phyloP scores from a whole-genome alignment of 2,113 vertebrate species.

The Peucedramus taeniatus region DNA sequence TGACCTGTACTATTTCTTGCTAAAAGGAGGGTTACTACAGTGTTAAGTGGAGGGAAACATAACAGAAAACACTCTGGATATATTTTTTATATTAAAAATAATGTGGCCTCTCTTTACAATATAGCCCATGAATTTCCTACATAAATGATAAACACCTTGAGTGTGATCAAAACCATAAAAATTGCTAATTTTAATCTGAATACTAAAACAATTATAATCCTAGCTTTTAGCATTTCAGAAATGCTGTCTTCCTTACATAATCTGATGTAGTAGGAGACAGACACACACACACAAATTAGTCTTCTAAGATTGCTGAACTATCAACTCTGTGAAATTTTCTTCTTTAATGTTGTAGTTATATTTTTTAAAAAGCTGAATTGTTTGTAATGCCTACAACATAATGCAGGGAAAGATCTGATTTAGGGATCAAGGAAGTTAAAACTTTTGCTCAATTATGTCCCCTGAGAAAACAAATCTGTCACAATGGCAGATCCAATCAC shows the following conservation, averaged over 20 bases:
- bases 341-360: neutral
- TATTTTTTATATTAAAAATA: neutral
- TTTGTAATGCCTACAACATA: neutral
- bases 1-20: neutral
- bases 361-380: neutral
- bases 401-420: neutral
- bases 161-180: neutral
- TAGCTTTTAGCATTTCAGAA: neutral
- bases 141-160: neutral
- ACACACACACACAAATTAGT: neutral
- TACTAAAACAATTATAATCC: neutral
- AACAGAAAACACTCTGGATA: neutral
- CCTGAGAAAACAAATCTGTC: neutral
- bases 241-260: neutral
- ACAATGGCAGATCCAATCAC: neutral
- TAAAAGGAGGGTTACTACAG: neutral
- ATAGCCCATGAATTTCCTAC: neutral
- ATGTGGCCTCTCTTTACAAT: neutral
- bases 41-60: neutral
- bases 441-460: neutral
- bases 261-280: neutral
- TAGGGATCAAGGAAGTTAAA: neutral
- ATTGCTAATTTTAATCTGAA: neutral
- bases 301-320: neutral
- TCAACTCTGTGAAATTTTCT: neutral